Evolutionary conservation across 2,113 vertebrate species (phyloP).

Genomic region (Ptychochromis oligacanthus): DNA sequence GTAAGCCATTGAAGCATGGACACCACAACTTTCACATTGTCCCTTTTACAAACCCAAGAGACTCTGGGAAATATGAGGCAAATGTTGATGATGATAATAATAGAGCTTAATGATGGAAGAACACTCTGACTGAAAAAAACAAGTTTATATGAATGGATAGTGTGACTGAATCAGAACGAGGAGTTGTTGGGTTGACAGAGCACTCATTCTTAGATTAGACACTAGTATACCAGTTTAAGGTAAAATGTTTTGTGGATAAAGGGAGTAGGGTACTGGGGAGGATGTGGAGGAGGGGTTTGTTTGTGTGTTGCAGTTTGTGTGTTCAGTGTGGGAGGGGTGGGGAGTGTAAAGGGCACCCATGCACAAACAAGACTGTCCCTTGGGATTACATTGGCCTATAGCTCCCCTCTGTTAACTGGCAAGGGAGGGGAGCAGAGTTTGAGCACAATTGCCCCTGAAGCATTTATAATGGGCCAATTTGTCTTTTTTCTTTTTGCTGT

Average conservation of each 20-base stretch:
- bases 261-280: slow-evolving; percentile 57
- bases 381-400: slow-evolving; percentile 69
- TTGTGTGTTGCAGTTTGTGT: slow-evolving; percentile 64
- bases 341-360: slow-evolving; percentile 66
- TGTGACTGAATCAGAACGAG: slow-evolving; percentile 38
- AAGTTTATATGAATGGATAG: slow-evolving; percentile 28
- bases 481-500: slow-evolving; percentile 71
- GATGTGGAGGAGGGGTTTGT: slow-evolving; percentile 69
- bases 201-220: slow-evolving; percentile 37
- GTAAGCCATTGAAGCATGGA: slow-evolving; percentile 1
- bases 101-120: not conserved
- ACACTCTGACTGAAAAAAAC: slow-evolving; percentile 4
- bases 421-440: slow-evolving; percentile 52
- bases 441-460: slow-evolving; percentile 67
- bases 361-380: slow-evolving; percentile 70
- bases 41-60: not conserved
- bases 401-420: slow-evolving; percentile 69
- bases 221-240: slow-evolving; percentile 47
- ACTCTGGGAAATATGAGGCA: not conserved
- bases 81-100: not conserved
- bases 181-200: slow-evolving; percentile 29
- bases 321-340: slow-evolving; percentile 39
- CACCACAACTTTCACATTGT: slow-evolving; percentile 12
- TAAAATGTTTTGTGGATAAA: slow-evolving; percentile 60
- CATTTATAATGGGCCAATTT: slow-evolving; percentile 80